Conservation (phyloP, 2,113 vertebrate genomes). For the Callocephalon fimbriatum region DNA sequence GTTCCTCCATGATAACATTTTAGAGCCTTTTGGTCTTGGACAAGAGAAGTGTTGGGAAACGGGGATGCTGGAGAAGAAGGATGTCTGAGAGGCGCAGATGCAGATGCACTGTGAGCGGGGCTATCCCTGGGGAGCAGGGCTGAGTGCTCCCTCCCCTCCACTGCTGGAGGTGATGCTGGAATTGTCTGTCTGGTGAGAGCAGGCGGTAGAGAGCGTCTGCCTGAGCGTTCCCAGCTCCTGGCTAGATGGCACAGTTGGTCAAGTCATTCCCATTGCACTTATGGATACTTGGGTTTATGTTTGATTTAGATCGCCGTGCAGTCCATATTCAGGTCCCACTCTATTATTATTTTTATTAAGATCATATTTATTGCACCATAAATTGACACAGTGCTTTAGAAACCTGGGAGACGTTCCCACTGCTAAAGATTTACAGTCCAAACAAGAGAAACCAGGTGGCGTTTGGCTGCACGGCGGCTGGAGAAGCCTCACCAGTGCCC, state of each 20-base stretch:
- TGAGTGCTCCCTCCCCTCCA: background rate
- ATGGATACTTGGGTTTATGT: background rate
- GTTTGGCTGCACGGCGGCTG: fast-evolving
- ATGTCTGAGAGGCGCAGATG: background rate
- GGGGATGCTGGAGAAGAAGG: background rate
- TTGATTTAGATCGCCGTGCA: background rate
- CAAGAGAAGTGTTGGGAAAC: background rate
- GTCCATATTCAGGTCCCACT: background rate
- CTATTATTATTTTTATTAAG: background rate
- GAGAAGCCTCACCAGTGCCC: background rate
- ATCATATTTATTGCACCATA: background rate
- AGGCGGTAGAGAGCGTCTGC: background rate
- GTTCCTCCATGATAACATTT: background rate
- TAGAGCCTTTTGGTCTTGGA: background rate
- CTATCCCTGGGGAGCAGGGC: fast-evolving
- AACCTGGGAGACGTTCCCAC: background rate
- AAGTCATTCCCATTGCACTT: background rate
- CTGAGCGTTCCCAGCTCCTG: background rate
- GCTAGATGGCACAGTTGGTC: background rate
- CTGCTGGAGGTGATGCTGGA: background rate
- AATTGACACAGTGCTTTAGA: background rate
- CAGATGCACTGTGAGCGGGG: fast-evolving
- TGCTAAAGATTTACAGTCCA: background rate
- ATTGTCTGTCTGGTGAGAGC: background rate
- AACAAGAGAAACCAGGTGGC: fast-evolving